phyloP scores from a whole-genome alignment of 1,140 invertebrate genomes.

The Yoshiicerus persimilis region DNA sequence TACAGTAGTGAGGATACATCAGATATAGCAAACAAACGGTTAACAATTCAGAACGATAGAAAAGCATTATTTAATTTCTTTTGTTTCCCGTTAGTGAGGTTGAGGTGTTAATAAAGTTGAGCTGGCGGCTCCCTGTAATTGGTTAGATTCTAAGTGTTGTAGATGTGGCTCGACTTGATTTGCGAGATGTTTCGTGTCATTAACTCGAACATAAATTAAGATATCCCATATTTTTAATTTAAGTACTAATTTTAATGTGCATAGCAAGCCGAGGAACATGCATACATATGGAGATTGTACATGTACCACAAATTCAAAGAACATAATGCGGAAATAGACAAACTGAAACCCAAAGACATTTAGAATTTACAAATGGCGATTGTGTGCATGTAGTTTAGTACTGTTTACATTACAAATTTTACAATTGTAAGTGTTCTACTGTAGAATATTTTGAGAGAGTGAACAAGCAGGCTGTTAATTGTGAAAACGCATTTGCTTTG shows the following conservation, averaged over 20 bases:
- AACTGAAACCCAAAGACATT: background rate
- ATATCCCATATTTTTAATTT: slow-evolving; percentile 5
- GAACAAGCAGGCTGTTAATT: background rate
- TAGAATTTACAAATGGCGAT: background rate
- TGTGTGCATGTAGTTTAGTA: background rate
- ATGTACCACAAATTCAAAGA: background rate
- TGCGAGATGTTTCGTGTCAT: background rate
- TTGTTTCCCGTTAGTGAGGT: background rate
- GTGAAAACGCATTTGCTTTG: background rate
- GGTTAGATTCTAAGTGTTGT: background rate
- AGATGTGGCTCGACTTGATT: background rate
- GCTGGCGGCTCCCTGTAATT: background rate
- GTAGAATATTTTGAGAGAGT: background rate
- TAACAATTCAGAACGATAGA: background rate
- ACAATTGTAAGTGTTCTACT: background rate
- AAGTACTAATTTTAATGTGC: background rate
- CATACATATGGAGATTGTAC: background rate
- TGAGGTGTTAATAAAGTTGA: background rate
- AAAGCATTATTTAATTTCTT: background rate
- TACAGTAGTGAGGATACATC: background rate
- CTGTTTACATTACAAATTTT: background rate
- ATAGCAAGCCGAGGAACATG: background rate
- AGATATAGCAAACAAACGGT: background rate
- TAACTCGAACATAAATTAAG: background rate
- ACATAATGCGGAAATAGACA: background rate